A percentile compares a stretch with the other conserved stretches of the same genome.
Conservation (phyloP, 2,888 invertebrate genomes). For the Drosophila multiciliata region DNA sequence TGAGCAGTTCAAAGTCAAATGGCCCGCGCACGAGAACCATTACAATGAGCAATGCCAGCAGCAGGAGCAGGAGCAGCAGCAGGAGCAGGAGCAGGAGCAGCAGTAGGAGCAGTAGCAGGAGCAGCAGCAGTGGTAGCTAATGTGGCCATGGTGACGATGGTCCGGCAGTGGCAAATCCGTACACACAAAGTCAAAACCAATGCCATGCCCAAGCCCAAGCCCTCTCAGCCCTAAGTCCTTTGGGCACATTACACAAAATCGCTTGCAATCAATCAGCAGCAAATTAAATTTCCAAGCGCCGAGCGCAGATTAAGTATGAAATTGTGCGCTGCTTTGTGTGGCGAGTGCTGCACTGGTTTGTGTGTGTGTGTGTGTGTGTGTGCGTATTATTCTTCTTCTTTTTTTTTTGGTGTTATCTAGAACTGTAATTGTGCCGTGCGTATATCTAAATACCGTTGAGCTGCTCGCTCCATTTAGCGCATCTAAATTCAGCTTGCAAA, state of each 20-base stretch:
- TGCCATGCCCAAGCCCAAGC: background rate
- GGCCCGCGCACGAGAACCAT: conserved; percentile 54
- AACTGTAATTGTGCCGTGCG: conserved; percentile 38
- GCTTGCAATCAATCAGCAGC: conserved; percentile 78
- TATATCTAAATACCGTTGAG: conserved; percentile 49
- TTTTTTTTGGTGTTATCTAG: conserved; percentile 28
- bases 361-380: conserved; percentile 11
- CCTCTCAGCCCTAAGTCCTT: conserved; percentile 17
- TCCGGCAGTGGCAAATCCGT: conserved; percentile 8
- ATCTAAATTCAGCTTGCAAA: conserved; percentile 60
- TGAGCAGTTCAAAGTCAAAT: conserved; percentile 70
- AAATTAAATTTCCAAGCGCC: conserved; percentile 80
- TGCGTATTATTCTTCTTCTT: conserved; percentile 8
- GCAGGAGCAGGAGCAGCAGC: conserved; percentile 14
- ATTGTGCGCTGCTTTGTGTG: conserved; percentile 59
- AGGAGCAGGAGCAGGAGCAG: conserved; percentile 2
- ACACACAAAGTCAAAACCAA: conserved; percentile 9
- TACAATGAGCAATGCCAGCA: conserved; percentile 38
- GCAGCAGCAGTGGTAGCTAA: conserved; percentile 4
- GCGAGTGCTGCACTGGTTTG: conserved; percentile 16
- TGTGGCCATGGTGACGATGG: conserved; percentile 23
- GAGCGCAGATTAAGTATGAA: conserved; percentile 74
- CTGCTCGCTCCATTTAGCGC: conserved; percentile 59
- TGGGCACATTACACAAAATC: conserved; percentile 76
- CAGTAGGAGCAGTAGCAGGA: conserved; percentile 9